phyloP scores from a whole-genome alignment of 2,888 invertebrate genomes.

The Gymnocheta viridis region DNA sequence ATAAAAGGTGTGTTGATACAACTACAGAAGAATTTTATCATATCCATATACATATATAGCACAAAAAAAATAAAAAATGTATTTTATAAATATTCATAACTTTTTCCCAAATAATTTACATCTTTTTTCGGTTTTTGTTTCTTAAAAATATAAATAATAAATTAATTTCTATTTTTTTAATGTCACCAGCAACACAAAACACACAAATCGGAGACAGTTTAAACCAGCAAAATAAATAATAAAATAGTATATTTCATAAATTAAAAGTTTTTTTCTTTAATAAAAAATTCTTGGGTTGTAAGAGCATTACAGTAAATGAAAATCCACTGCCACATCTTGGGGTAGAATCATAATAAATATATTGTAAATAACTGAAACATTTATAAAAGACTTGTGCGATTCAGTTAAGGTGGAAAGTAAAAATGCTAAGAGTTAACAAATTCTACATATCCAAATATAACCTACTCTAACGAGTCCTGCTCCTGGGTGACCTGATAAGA shows the following conservation, averaged over 20 bases:
- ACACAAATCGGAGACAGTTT: neutral
- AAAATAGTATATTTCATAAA: conserved; percentile 16
- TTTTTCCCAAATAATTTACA: conserved; percentile 21
- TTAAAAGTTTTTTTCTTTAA: conserved; percentile 14
- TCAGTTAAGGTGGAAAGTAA: no score
- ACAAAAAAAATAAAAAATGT: conserved; percentile 18
- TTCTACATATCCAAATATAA: no score
- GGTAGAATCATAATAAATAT: neutral
- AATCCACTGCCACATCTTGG: neutral
- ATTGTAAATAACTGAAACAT: neutral
- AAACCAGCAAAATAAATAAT: conserved; percentile 14
- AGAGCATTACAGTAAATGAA: conserved; percentile 33
- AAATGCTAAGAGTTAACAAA: no score
- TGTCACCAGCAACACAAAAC: neutral
- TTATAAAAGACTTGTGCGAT: no score
- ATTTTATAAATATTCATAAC: conserved; percentile 51
- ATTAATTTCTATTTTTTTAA: conserved; percentile 41
- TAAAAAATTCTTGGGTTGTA: neutral
- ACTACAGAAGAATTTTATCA: conserved; percentile 25
- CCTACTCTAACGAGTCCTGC: no score
- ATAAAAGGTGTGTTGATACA: conserved; percentile 47
- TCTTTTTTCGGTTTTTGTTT: neutral
- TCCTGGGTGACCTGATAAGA: no score
- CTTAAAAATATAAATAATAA: conserved; percentile 12
- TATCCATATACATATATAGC: conserved; percentile 25